phyloP scores from a whole-genome alignment of 2,888 invertebrate genomes.

The Monoplex corrugatus region DNA sequence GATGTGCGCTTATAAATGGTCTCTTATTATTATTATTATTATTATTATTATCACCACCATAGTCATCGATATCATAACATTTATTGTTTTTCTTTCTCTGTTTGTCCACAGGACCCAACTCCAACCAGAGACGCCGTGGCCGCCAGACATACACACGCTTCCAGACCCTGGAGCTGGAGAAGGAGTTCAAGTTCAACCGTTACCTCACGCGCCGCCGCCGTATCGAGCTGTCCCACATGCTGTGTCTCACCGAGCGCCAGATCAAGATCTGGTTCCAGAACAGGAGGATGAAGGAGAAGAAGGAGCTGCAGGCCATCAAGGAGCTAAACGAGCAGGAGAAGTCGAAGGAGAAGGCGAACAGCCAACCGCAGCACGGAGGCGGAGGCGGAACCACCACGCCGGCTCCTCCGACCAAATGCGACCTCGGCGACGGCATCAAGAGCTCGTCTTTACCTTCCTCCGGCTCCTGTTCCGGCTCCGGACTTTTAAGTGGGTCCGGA shows the following conservation, averaged over 20 bases:
- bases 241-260: constrained; percentile 97
- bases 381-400: background rate
- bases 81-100: too few species aligned
- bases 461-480: background rate
- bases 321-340: constrained; percentile 87
- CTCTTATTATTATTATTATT: too few species aligned
- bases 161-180: constrained; percentile 98
- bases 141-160: constrained; percentile 98
- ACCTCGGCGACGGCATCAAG: too few species aligned
- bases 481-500: constrained; percentile 18
- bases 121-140: constrained; percentile 97
- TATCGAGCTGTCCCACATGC: constrained; percentile 98
- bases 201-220: constrained; percentile 97
- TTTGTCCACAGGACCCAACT: constrained; percentile 90
- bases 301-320: constrained; percentile 98
- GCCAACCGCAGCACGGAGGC: background rate
- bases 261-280: constrained; percentile 90
- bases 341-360: background rate
- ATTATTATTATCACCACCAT: too few species aligned
- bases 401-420: too few species aligned
- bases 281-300: constrained; percentile 99
- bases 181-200: constrained; percentile 99
- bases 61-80: too few species aligned
- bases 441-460: constrained; percentile 35
- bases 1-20: too few species aligned